Base-by-base conservation (phyloP, 2,113 vertebrate species). In the Sinocyclocheilus rhinocerous region DNA sequence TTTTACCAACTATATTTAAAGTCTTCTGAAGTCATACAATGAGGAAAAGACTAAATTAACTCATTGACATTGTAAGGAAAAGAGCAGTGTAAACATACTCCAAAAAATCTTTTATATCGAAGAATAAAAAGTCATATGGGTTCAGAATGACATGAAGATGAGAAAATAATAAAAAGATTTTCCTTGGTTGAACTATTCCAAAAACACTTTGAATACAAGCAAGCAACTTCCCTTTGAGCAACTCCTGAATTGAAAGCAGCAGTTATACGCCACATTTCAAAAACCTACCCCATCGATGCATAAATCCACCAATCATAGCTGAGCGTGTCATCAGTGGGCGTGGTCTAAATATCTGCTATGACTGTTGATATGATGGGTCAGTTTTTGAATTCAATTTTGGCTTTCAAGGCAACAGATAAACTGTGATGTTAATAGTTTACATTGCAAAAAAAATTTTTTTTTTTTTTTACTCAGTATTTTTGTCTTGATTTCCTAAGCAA, bases 181-280 rank as follows among this genome's bases (percentile, higher is more conserved):
- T 20, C 16, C 29, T 36, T 36, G 20, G 72, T 24, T 78, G 29
- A 59, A 78, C 33, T 45, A 11, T 24, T 48, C 24, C 36, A 52
- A n/a, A 10, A 73, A 61, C 4, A 39, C 48, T 24, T 82, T 33
- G 11, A 50, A 26, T 83, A 67, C 3, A 33, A 57, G 29, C 59
- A 18, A 86, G 16, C 42, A 18, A 80, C 81, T 86, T 87, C 87
- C 89, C 81, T 87, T 90, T 85, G 87, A 70, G 48, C 87, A 89
- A 90, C 87, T 89, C 87, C 87, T 65, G 81, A 84, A 86, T 84
- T 81, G 81, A 84, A 77, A 85, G 77, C 69, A 42, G 86, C 88
- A 72, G 52, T 52, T 4, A n/a, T 5, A 33, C 80, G 87, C 85
- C 87, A 83, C 84, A 33, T 57, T 80, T 84, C 85, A 87, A 88